Evolutionary conservation across 2,888 invertebrate species (phyloP).

Genomic region (Keiferia lycopersicella): DNA sequence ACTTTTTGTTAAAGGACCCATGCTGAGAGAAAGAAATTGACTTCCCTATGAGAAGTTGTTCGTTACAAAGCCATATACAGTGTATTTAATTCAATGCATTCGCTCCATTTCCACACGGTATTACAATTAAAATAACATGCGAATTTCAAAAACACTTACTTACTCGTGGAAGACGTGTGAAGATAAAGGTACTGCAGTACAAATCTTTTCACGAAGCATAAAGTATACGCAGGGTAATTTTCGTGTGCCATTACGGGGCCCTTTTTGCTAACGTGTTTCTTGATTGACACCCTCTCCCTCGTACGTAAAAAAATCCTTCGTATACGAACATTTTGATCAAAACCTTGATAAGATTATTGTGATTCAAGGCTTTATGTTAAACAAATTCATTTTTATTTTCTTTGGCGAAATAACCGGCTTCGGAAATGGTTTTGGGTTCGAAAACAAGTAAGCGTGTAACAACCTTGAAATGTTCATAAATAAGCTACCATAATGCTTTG

Average conservation of each 20-base stretch:
- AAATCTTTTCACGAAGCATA: background rate
- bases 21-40: too few species aligned
- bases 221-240: slow-evolving; percentile 13
- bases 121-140: too few species aligned
- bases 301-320: background rate
- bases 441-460: background rate
- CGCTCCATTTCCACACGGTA: too few species aligned
- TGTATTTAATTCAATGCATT: too few species aligned
- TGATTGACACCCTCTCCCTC: slow-evolving; percentile 10
- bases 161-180: too few species aligned
- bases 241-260: slow-evolving; percentile 13
- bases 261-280: slow-evolving; percentile 19
- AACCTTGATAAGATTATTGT: slow-evolving; percentile 3
- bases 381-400: background rate
- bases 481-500: slow-evolving; percentile 19
- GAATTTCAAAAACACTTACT: too few species aligned
- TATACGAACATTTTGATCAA: background rate
- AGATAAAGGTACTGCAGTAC: background rate
- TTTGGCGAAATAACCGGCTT: background rate
- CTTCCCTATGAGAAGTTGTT: too few species aligned
- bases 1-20: too few species aligned
- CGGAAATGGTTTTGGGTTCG: background rate
- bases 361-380: background rate
- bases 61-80: too few species aligned
- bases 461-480: slow-evolving; percentile 12